Evolutionary conservation across 2,113 vertebrate genomes (phyloP).

Genomic region (Chaetops frenatus): DNA sequence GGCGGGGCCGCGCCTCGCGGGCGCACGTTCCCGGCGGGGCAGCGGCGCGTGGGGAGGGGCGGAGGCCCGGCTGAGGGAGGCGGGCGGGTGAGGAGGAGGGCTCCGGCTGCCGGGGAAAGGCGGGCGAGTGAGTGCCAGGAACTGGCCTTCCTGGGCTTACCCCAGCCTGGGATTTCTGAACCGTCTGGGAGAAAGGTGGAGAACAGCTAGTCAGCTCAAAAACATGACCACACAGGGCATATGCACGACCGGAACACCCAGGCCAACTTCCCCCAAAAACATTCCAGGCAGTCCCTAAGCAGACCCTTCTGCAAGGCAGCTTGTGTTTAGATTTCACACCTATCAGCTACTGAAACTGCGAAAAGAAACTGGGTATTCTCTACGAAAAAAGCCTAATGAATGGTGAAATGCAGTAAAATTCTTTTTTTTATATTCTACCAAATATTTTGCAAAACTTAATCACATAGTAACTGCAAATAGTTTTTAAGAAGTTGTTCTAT

Average conservation of each 20-base stretch:
- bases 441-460: background rate
- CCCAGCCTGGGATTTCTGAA: fast-evolving
- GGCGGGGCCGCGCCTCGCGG: background rate
- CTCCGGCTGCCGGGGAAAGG: fast-evolving
- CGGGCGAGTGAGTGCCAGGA: fast-evolving
- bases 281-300: background rate
- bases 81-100: fast-evolving
- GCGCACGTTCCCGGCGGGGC: background rate
- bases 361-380: background rate
- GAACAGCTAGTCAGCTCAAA: background rate
- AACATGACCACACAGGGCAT: fast-evolving
- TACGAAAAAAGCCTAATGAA: background rate
- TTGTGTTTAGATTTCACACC: background rate
- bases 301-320: background rate
- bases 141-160: fast-evolving
- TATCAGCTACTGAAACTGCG: background rate
- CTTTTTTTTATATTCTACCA: no score
- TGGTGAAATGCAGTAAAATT: background rate
- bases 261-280: no score
- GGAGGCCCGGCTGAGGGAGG: background rate
- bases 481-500: background rate
- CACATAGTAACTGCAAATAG: background rate
- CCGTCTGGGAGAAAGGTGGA: no score
- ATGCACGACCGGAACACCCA: no score
- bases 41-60: background rate